Conservation (phyloP, 2,888 invertebrate species). For the Melitaea athalia region DNA sequence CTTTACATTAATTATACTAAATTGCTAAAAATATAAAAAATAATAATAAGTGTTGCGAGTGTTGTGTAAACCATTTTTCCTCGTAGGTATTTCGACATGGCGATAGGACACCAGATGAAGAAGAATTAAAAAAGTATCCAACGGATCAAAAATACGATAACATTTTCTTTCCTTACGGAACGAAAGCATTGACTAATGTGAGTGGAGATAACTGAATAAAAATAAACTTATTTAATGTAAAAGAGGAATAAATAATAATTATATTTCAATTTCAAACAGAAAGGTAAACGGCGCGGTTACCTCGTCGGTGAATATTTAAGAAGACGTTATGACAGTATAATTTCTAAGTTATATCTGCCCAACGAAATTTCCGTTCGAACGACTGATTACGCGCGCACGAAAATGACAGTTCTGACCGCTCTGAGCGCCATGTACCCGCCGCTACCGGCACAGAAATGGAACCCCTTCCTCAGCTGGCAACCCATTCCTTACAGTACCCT, state of each 20-base stretch:
- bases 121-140: constrained; percentile 77
- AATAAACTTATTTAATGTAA: not conserved
- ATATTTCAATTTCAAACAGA: constrained; percentile 53
- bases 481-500: constrained; percentile 83
- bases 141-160: constrained; percentile 64
- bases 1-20: too few species aligned
- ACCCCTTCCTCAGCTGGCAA: constrained; percentile 84
- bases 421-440: constrained; percentile 87
- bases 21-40: not conserved
- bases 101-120: constrained; percentile 85
- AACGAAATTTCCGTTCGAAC: constrained; percentile 80
- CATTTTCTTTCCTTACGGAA: constrained; percentile 83
- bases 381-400: constrained; percentile 87
- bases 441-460: constrained; percentile 79
- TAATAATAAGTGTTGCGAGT: not conserved
- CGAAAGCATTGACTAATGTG: constrained; percentile 85
- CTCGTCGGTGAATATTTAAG: constrained; percentile 75
- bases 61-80: not conserved
- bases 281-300: constrained; percentile 77
- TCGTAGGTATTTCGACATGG: constrained; percentile 87
- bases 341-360: constrained; percentile 72
- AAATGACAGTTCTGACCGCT: constrained; percentile 87
- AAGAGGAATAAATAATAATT: not conserved
- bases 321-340: constrained; percentile 66
- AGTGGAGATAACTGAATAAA: constrained; percentile 47